A percentile compares a stretch with the other conserved stretches of the same genome.
phyloP scores from a whole-genome alignment of 2,888 invertebrate species.

The Drosophila subsilvestris region DNA sequence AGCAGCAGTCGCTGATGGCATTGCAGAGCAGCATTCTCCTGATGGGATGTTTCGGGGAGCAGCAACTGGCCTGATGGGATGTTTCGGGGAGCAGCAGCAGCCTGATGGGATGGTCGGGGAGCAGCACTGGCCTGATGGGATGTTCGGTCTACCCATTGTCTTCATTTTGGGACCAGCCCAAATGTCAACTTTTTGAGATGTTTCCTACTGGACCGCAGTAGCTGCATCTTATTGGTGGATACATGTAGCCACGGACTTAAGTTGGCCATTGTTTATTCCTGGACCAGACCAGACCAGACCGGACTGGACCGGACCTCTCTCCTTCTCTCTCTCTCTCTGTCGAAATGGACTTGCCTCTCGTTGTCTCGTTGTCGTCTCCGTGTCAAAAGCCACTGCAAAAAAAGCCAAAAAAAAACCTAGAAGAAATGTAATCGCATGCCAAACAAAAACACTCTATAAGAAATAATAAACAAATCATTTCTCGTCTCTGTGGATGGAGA shows the following conservation, averaged over 20 bases:
- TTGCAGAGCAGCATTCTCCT: not conserved
- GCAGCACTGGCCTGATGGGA: not conserved
- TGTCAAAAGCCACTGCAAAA: conserved; percentile 45
- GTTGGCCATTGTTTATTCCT: conserved; percentile 65
- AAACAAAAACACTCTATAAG: conserved; percentile 80
- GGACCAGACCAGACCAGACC: not conserved
- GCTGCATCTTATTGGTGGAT: conserved; percentile 69
- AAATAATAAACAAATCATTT: conserved; percentile 77
- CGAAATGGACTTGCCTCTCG: conserved; percentile 61
- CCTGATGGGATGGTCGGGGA: not conserved
- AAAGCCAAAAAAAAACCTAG: conserved; percentile 14
- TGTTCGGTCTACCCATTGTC: conserved; percentile 58
- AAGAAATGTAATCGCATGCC: conserved; percentile 66
- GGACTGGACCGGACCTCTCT: conserved; percentile 1
- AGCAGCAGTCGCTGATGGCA: conserved; percentile 14
- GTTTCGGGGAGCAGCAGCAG: no score
- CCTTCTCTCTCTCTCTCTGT: conserved; percentile 13
- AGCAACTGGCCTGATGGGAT: no score
- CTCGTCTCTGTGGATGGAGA: conserved; percentile 1
- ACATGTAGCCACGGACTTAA: conserved; percentile 3
- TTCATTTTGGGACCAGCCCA: conserved; percentile 52
- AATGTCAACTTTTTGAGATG: conserved; percentile 65
- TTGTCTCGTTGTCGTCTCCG: conserved; percentile 41
- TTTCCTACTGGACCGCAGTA: conserved; percentile 36
- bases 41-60: not conserved